A percentile compares a stretch with the other conserved stretches of the same genome.
Evolutionary conservation across 2,888 invertebrate genomes (phyloP).

Genomic region (Callosobruchus maculatus): DNA sequence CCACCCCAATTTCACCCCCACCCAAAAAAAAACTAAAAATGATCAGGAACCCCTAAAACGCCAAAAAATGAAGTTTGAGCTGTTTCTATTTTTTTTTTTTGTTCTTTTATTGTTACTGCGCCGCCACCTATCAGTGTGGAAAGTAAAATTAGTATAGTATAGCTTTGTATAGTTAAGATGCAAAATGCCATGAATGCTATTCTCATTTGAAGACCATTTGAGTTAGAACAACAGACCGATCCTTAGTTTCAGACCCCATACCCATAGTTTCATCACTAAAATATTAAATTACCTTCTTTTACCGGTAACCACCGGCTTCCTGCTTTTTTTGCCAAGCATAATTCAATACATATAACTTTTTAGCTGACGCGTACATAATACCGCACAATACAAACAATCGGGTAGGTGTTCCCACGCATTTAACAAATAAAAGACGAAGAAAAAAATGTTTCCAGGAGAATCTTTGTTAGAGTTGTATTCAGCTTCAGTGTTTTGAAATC

Average conservation of each 20-base stretch:
- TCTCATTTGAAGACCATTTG: too few species aligned
- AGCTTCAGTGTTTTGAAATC: slow-evolving; percentile 15
- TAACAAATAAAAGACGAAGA: slow-evolving; percentile 7
- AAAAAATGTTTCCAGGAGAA: slow-evolving; percentile 19
- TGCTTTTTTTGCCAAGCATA: slow-evolving; percentile 1
- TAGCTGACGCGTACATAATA: slow-evolving; percentile 22
- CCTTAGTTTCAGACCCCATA: neutral
- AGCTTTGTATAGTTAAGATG: too few species aligned
- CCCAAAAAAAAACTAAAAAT: too few species aligned
- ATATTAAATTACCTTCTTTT: neutral
- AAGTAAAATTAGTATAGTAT: too few species aligned
- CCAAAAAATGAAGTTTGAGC: too few species aligned
- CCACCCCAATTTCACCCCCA: too few species aligned
- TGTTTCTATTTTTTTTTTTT: too few species aligned
- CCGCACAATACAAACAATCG: slow-evolving; percentile 18
- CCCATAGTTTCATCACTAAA: too few species aligned
- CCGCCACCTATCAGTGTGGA: too few species aligned
- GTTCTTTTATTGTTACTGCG: too few species aligned
- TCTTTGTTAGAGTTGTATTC: slow-evolving; percentile 9
- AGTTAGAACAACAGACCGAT: neutral
- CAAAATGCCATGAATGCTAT: too few species aligned
- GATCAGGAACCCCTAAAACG: too few species aligned
- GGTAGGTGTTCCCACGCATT: slow-evolving; percentile 28
- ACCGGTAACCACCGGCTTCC: neutral
- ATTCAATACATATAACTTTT: slow-evolving; percentile 16